A percentile compares a stretch with the other conserved stretches of the same genome.
These are phyloP conservation scores for Rhyzopertha dominica DNA, from an alignment of 1,140 invertebrate genomes.

Conservation along the genomic window DNA sequence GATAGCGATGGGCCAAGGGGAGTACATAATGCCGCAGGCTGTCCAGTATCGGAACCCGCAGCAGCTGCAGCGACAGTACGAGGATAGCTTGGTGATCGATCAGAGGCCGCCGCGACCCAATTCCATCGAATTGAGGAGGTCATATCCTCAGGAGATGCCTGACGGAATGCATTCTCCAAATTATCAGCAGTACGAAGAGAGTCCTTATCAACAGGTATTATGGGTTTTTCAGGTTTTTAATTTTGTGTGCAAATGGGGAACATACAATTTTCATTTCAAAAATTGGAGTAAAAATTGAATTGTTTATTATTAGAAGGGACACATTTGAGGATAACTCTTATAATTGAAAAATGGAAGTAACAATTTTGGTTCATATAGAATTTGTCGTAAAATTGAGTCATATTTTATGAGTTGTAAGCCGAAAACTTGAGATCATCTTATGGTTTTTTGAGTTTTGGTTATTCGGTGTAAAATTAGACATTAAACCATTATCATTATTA, in stretches of 20 bases:
- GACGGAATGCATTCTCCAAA: constrained; percentile 48
- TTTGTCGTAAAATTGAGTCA: too few relatives aligned
- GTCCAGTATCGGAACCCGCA: constrained; percentile 49
- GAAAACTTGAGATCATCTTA: too few relatives aligned
- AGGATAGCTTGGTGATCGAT: constrained; percentile 44
- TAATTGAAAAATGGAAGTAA: too few relatives aligned
- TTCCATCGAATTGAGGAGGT: constrained; percentile 68
- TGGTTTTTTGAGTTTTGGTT: too few relatives aligned
- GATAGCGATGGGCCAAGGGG: constrained; percentile 75
- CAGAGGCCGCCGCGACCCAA: constrained; percentile 64
- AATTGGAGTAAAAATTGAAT: too few relatives aligned
- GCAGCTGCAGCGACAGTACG: constrained; percentile 22
- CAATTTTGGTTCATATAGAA: too few relatives aligned
- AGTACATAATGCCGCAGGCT: constrained; percentile 74
- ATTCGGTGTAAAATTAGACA: constrained; percentile 39
- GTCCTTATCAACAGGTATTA: constrained; percentile 42
- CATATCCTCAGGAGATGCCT: constrained; percentile 58
- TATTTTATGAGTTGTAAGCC: too few relatives aligned
- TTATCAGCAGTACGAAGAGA: constrained; percentile 43
- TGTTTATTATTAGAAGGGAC: too few relatives aligned
- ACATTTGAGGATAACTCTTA: too few relatives aligned
- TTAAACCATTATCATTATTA: constrained; percentile 40
- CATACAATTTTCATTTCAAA: too few relatives aligned
- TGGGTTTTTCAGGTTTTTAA: too few relatives aligned
- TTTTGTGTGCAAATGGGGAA: too few relatives aligned